Evolutionary conservation across 1,140 invertebrate species (phyloP), one percentile per base, ranked within the genome.

Genomic region (Colletes latitarsis): DNA sequence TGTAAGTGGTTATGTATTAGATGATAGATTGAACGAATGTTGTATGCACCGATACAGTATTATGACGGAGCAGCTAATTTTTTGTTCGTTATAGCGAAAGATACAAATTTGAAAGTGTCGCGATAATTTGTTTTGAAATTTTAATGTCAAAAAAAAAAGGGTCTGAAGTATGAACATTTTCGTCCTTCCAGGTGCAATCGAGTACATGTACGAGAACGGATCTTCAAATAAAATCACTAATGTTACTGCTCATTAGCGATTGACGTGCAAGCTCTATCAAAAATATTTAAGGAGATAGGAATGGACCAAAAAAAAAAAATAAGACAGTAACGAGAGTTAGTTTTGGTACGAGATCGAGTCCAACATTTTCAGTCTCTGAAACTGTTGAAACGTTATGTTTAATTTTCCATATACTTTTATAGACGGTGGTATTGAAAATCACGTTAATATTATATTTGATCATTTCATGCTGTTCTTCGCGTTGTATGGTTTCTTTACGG

Each of bases 121-220:
- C 14, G 12, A 4, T 63, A 41, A 17, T 41, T 63, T 41, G 30
- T 6, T 63, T 39, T 63, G 12, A 66, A 43, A 4, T 43, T 4
- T 15, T 15, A 43, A 64, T 6, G 14, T 58, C n/a, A 10, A 57
- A 21, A 17, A 46, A 64, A 74, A 8, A 4, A 15, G 10, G 63
- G 21, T 71, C 17, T 66, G 49, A 55, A 66, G 39, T 49, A 63
- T 72, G 14, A 72, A 78, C 39, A 53, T 72, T 78, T 72, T 72
- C 68, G 30, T 64, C 19, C 39, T 72, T 78, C 9, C 49, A 78
- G 58, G 58, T 64, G 69, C 60, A 43, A 19, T 12, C 68, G 52
- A 70, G 52, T 74, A 75, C 81, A 81, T 87, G 81, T 79, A 84
- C 84, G 30, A 67, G 63, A 17, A 67, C 15, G 53, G 63, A 60